These are phyloP conservation scores for Notodromas monacha DNA, from an alignment of 2,888 invertebrate species.

Conservation along the genomic window DNA sequence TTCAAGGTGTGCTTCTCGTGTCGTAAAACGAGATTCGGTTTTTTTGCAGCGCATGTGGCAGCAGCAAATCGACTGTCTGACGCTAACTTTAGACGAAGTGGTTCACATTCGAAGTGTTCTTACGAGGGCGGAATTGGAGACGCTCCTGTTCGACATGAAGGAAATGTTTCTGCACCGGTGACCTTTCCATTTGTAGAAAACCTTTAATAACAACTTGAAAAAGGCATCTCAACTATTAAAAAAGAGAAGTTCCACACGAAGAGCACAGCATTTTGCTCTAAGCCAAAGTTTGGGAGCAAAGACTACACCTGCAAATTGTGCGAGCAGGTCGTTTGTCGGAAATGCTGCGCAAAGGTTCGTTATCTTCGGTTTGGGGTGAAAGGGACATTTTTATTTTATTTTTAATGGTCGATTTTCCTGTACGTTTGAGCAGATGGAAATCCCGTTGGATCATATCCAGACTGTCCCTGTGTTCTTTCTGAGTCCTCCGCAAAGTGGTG, in stretches of 20 bases:
- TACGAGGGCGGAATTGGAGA: constrained; percentile 79
- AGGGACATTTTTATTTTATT: no score
- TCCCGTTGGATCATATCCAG: constrained; percentile 76
- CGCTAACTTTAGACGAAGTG: constrained; percentile 72
- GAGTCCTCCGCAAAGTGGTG: constrained; percentile 26
- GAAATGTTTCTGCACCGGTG: no score
- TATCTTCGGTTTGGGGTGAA: no score
- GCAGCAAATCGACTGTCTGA: constrained; percentile 55
- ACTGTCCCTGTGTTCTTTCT: constrained; percentile 71
- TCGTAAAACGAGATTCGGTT: constrained; percentile 67
- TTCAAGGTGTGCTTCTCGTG: constrained; percentile 61
- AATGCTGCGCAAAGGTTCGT: constrained; percentile 58
- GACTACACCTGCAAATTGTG: constrained; percentile 85
- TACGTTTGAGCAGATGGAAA: constrained; percentile 68
- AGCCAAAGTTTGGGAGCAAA: no score
- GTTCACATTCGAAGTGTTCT: constrained; percentile 80
- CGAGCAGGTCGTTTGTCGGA: constrained; percentile 67
- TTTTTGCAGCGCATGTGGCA: constrained; percentile 54
- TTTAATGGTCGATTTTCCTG: no score
- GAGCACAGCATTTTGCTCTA: no score
- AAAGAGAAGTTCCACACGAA: no score
- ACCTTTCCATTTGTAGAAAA: no score
- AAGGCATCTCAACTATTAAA: no score
- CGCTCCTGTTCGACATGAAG: constrained; percentile 56
- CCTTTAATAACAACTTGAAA: no score